Percentiles rank a stretch among this genome's conserved stretches.
Conservation (phyloP, 2,888 invertebrate species). For the Clepsis dumicolana region DNA sequence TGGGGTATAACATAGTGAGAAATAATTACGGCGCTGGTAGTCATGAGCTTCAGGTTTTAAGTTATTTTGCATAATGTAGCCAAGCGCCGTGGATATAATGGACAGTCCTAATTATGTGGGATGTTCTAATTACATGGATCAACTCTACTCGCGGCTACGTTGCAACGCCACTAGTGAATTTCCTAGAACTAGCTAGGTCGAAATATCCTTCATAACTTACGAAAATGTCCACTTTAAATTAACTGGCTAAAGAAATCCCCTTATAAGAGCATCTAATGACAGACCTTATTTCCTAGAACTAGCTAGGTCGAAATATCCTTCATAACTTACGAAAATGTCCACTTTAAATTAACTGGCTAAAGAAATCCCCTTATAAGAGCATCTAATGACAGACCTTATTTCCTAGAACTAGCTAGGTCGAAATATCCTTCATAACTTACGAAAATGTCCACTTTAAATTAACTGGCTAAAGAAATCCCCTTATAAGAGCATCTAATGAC, state of each 20-base stretch:
- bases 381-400: too few relatives aligned
- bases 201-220: neutral
- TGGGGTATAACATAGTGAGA: constrained; percentile 16
- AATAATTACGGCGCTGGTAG: constrained; percentile 52
- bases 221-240: too few relatives aligned
- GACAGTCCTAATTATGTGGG: constrained; percentile 14
- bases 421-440: neutral
- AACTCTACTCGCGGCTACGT: neutral
- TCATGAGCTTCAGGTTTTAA: constrained; percentile 54
- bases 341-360: too few relatives aligned
- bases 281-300: neutral
- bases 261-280: too few relatives aligned
- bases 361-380: too few relatives aligned
- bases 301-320: neutral
- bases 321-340: too few relatives aligned
- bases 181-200: neutral
- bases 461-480: too few relatives aligned
- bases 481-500: too few relatives aligned
- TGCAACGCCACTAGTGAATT: neutral
- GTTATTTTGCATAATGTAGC: constrained; percentile 49
- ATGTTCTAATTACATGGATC: neutral
- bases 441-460: too few relatives aligned
- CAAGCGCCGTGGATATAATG: neutral
- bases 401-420: neutral
- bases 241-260: too few relatives aligned